Conservation (phyloP, 2,888 invertebrate genomes). For the Drosophila histrio region DNA sequence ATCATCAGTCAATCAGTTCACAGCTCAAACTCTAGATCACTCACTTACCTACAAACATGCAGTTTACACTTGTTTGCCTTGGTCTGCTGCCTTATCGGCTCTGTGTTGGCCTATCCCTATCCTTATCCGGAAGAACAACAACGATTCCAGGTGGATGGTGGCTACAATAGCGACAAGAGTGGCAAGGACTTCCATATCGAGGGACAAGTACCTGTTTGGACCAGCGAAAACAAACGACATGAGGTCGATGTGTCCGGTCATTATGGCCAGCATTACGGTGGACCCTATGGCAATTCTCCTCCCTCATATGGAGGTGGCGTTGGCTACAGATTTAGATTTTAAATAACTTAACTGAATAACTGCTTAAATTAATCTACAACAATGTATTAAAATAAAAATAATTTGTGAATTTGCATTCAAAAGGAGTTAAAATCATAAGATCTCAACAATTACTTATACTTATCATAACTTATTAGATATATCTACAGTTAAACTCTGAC, state of each 20-base stretch:
- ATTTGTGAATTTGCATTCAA: not conserved
- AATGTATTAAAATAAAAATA: constrained; percentile 29
- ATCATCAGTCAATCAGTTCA: constrained; percentile 33
- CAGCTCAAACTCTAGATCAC: constrained; percentile 2
- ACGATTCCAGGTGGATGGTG: constrained; percentile 33
- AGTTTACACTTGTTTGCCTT: constrained; percentile 32
- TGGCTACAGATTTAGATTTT: constrained; percentile 51
- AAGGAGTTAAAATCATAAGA: no score
- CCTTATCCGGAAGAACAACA: constrained; percentile 16
- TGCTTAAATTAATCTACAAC: not conserved
- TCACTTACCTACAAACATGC: constrained; percentile 32
- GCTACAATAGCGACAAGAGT: constrained; percentile 48
- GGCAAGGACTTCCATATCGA: constrained; percentile 61
- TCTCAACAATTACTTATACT: not conserved
- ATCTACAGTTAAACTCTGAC: not conserved
- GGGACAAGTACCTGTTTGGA: constrained; percentile 69
- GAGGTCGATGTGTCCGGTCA: constrained; percentile 66
- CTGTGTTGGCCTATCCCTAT: constrained; percentile 32
- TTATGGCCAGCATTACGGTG: constrained; percentile 77
- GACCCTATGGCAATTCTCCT: constrained; percentile 76
- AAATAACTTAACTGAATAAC: not conserved
- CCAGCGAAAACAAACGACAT: constrained; percentile 75
- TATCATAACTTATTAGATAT: not conserved
- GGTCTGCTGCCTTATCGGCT: constrained; percentile 34
- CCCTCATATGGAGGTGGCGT: constrained; percentile 60